Base-by-base conservation (phyloP, 2,888 invertebrate species). In the Heteropelma amictum region DNA sequence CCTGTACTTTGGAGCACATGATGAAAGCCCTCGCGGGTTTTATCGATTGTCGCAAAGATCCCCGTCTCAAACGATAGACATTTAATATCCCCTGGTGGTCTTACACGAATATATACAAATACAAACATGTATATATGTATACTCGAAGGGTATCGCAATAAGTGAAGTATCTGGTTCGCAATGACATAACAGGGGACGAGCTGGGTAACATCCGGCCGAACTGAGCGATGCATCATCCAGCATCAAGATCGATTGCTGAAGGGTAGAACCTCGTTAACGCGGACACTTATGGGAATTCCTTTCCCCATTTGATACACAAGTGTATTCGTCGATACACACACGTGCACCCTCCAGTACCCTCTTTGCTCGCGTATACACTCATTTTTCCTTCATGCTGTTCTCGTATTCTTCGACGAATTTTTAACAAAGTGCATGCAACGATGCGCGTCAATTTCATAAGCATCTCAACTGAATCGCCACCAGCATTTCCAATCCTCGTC, bases 261-360 rank as follows among this genome's bases (percentile, higher is more conserved):
- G 72, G 72, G 51, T 72, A 65, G 53, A 28, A 51, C 51, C 72
- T 72, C 60, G 65, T 72, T 72, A 72, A 58, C 35, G 28, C 28
- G 23, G 58, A 72, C 60, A 53, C 65, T 72, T 65, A 53, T 72
- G 72, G 72, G 72, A 72, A 72, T 72, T 65, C 65, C 58, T 72
- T 72, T 70, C 60, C 21, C 35, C 14, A n/a, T n/a, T n/a, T n/a
- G n/a, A n/a, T n/a, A n/a, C n/a, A n/a, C n/a, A n/a, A n/a, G n/a
- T n/a, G n/a, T n/a, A n/a, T n/a, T n/a, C n/a, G n/a, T n/a, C n/a
- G n/a, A n/a, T n/a, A n/a, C n/a, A n/a, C n/a, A n/a, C n/a, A n/a
- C n/a, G n/a, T n/a, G n/a, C n/a, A n/a, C n/a, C n/a, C n/a, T n/a
- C n/a, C n/a, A n/a, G n/a, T n/a, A n/a, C n/a, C n/a, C n/a, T n/a